Evolutionary conservation across 2,797 vertebrate species (phyloP), one percentile per base, ranked within the genome.

Genomic region (Geotrypetes seraphini): DNA sequence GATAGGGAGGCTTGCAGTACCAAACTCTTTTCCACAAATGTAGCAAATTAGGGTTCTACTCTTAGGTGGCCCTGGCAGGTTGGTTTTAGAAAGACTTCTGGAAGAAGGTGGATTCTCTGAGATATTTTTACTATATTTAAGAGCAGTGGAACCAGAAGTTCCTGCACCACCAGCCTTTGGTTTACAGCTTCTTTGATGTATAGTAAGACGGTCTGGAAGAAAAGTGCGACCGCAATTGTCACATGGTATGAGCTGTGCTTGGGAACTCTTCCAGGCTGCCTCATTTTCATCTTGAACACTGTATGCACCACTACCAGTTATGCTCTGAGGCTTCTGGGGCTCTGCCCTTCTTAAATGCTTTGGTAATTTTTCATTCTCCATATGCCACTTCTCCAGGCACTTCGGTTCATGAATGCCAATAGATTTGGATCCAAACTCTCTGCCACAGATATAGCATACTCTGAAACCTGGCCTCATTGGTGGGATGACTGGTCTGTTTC

Each of bases 371-470:
- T 36, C 33, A 34, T 86, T 86, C 51, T 75, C 72, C 36, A 34
- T 34, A 3, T 0, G 61, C 83, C 83, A 81, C 60, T 76, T 83
- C 40, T 78, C 32, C 27, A 84, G 30, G 36, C 81, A 86, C 41
- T 81, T 58, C 4, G 74, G 79, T 31, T 86, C 75, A 14, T 82
- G 79, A 25, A 82, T 70, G 27, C 44, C 42, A 31, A 86, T 57
- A 10, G 81, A 82, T 1, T 49, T 67, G 11, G 78, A 79, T 5
- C 79, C 79, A 57, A 81, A 85, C 43, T 86, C 74, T 50, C 64
- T 71, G 31, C 81, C 78, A 47, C 81, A 85, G 28, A 85, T 70
- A 16, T 77, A 82, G 45, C 81, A 80, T 1, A 81, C 26, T 5
- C 9, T 71, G 39, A 81, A 71, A 3, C 16, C 25, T 12, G 66